These are phyloP conservation scores for Cynocephalus volans DNA, from an alignment of 2,113 vertebrate genomes.

Conservation along the genomic window DNA sequence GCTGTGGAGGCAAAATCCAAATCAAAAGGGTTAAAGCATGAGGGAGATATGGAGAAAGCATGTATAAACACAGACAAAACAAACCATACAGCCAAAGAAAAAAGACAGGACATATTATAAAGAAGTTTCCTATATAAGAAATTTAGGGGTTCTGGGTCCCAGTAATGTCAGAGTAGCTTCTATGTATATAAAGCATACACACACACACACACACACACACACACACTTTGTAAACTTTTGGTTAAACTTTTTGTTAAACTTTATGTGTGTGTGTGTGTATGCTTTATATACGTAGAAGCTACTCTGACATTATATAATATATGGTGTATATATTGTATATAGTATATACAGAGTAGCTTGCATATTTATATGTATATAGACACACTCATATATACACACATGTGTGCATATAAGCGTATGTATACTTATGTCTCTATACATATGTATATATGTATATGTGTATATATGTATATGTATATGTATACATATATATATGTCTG, in stretches of 20 bases:
- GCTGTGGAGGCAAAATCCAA: not conserved
- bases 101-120: not conserved
- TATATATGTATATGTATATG: not conserved
- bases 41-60: not conserved
- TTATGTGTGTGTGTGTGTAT: no score
- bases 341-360: not conserved
- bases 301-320: not conserved
- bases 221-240: no score
- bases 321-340: not conserved
- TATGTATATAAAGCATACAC: not conserved
- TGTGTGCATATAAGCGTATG: not conserved
- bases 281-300: no score
- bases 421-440: no score
- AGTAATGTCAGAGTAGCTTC: not conserved
- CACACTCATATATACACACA: not conserved
- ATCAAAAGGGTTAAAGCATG: not conserved
- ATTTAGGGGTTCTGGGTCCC: not conserved
- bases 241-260: no score
- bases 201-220: not conserved
- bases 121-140: not conserved
- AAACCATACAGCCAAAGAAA: not conserved
- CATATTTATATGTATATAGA: not conserved
- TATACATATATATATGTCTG: not conserved
- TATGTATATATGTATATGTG: not conserved
- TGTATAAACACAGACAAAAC: not conserved